Percentiles rank a stretch among this genome's conserved stretches.
These are phyloP conservation scores for Lysandra bellargus DNA, from an alignment of 2,888 invertebrate genomes.

Conservation along the genomic window DNA sequence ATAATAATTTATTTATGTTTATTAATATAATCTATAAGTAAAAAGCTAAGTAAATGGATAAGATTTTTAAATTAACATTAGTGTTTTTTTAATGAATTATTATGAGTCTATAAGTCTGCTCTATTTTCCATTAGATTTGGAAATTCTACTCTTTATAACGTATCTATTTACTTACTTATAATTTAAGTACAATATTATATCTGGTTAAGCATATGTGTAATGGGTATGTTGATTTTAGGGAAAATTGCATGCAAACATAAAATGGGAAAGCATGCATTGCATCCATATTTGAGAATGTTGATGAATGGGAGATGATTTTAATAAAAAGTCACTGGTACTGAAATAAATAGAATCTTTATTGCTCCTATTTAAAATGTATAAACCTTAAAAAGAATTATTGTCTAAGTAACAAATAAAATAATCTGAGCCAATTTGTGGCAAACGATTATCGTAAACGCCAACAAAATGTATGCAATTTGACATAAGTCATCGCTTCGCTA, in stretches of 20 bases:
- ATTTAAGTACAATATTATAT: background rate
- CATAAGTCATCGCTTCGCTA: too few species aligned
- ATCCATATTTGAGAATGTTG: background rate
- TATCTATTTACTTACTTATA: conserved; percentile 12
- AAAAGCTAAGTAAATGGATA: background rate
- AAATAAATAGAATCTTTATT: background rate
- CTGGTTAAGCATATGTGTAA: background rate
- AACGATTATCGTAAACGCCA: too few species aligned
- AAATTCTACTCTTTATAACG: background rate
- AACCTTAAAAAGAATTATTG: too few species aligned
- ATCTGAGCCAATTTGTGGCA: too few species aligned
- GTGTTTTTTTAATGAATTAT: background rate
- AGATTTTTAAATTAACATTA: background rate
- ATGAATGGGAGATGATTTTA: too few species aligned
- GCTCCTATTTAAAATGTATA: too few species aligned
- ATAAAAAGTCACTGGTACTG: background rate
- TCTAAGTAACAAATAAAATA: too few species aligned
- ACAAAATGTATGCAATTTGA: too few species aligned
- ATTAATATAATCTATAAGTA: background rate
- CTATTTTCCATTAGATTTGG: background rate
- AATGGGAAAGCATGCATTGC: conserved; percentile 21
- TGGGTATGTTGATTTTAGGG: background rate
- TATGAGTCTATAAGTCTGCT: background rate
- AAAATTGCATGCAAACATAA: conserved; percentile 10
- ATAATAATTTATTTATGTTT: background rate